Base-by-base conservation (phyloP, 2,113 vertebrate species). In the Thunnus thynnus region DNA sequence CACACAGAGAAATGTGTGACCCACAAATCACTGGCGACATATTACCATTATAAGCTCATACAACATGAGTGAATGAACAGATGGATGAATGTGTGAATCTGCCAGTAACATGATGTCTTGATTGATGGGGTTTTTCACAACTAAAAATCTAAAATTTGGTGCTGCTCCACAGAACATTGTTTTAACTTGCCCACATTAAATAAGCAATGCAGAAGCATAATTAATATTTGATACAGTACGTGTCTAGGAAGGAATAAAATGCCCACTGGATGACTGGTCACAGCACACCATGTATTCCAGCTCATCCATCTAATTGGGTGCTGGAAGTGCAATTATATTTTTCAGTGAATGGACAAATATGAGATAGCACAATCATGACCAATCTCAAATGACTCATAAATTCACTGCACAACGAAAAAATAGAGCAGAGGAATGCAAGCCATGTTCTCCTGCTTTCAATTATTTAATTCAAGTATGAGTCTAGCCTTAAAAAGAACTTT, bases 231-330 rank as follows among this genome's bases (percentile, higher is more conserved):
- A 85, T 57, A 36, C 16, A 30, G 50, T 30, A 30, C 27, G 74
- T 51, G 57, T 58, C 57, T 58, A 8, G 52, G 36, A 69, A 11
- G 57, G 80, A 72, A 83, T 80, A 46, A 83, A 83, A 77, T 56
- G 46, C 57, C 48, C 52, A 3, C 46, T 69, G 75, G 72, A 67
- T 85, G 79, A 72, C 46, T 76, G 78, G 67, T 79, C 72, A 55
- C 71, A 79, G 25, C 66, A 67, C 66, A 64, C 27, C 67, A 47
- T 72, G 55, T 41, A 47, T 76, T 68, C 47, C 36, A 61, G 80
- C 72, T 83, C 83, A 64, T 80, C 72, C 67, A 56, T 73, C 44
- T 69, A 68, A 80, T 73, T 76, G 65, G 63, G 62, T 27, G 67
- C 46, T 32, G 62, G 3, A 57, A 63, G 27, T 52, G 22, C 72